Evolutionary conservation across 2,888 invertebrate species (phyloP).

Genomic region (Andrena minutula): DNA sequence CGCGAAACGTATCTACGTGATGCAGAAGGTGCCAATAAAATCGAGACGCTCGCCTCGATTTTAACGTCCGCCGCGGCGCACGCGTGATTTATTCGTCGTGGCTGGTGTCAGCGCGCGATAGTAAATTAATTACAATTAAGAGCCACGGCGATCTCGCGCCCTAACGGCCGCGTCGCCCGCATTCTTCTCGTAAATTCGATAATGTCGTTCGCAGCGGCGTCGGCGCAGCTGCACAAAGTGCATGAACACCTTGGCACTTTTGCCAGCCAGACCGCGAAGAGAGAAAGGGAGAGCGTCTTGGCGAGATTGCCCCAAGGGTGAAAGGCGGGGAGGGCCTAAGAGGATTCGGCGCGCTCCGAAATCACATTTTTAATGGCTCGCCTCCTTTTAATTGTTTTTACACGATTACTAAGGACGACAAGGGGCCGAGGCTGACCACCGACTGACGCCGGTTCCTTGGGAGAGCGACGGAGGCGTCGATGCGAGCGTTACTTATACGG

Average conservation of each 20-base stretch:
- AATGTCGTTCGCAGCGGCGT: slow-evolving; percentile 48
- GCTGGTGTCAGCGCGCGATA: slow-evolving; percentile 22
- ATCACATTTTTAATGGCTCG: slow-evolving; percentile 67
- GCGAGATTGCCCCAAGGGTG: slow-evolving; percentile 21
- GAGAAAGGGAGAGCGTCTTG: slow-evolving; percentile 54
- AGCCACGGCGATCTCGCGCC: slow-evolving; percentile 17
- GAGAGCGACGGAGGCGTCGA: slow-evolving; percentile 47
- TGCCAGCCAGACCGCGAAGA: slow-evolving; percentile 35
- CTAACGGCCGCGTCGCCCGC: slow-evolving; percentile 44
- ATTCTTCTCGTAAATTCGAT: slow-evolving; percentile 59
- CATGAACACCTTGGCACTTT: slow-evolving; percentile 54
- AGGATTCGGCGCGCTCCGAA: slow-evolving; percentile 64
- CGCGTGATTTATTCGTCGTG: slow-evolving; percentile 34
- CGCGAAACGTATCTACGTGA: background rate
- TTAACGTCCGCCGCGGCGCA: slow-evolving; percentile 2
- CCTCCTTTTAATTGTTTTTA: slow-evolving; percentile 69
- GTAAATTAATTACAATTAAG: slow-evolving; percentile 67
- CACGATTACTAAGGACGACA: slow-evolving; percentile 56
- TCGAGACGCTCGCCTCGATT: slow-evolving; percentile 26
- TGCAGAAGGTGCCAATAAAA: background rate
- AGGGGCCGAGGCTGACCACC: slow-evolving; percentile 20
- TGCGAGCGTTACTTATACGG: slow-evolving; percentile 15
- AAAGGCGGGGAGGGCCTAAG: slow-evolving; percentile 37
- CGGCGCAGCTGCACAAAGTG: slow-evolving; percentile 60
- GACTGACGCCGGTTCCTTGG: slow-evolving; percentile 44